Evolutionary conservation across 2,113 vertebrate genomes (phyloP).

Genomic region (Ammodytes marinus): DNA sequence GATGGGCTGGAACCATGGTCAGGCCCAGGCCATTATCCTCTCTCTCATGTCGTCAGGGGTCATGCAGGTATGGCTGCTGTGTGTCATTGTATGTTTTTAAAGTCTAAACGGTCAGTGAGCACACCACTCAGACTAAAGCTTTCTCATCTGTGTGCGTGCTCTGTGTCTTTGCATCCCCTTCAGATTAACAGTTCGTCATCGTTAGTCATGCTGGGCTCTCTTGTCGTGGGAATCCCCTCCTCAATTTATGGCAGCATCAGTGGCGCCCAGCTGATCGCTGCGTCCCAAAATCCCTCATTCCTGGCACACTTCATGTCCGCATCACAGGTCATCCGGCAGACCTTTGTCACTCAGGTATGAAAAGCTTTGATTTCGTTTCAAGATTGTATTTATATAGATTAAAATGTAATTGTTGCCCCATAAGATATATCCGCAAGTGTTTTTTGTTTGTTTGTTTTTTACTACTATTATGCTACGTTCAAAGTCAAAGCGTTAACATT

Average conservation of each 20-base stretch:
- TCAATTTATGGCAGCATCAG: slow-evolving; percentile 24
- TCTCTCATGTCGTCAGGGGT: slow-evolving; percentile 54
- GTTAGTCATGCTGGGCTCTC: slow-evolving; percentile 71
- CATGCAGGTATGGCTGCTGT: slow-evolving; percentile 65
- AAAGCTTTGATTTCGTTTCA: background rate
- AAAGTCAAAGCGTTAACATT: background rate
- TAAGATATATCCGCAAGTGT: background rate
- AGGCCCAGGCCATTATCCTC: slow-evolving; percentile 70
- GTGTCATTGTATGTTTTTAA: background rate
- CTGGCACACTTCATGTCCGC: slow-evolving; percentile 48
- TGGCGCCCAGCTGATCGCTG: slow-evolving; percentile 34
- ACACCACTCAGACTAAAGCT: background rate
- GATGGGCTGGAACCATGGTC: slow-evolving; percentile 73
- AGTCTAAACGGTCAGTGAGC: background rate
- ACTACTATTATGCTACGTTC: background rate
- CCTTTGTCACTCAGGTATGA: slow-evolving; percentile 76
- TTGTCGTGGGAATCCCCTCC: slow-evolving; percentile 72
- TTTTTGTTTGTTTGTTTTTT: too few species aligned
- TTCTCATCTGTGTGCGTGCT: background rate
- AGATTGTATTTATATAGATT: background rate
- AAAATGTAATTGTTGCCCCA: background rate
- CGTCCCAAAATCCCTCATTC: slow-evolving; percentile 51
- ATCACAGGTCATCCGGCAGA: slow-evolving; percentile 59
- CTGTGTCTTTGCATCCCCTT: background rate
- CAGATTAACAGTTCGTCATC: slow-evolving; percentile 56